Conservation (phyloP, 2,113 vertebrate species). For the Corythoichthys haematopterus region DNA sequence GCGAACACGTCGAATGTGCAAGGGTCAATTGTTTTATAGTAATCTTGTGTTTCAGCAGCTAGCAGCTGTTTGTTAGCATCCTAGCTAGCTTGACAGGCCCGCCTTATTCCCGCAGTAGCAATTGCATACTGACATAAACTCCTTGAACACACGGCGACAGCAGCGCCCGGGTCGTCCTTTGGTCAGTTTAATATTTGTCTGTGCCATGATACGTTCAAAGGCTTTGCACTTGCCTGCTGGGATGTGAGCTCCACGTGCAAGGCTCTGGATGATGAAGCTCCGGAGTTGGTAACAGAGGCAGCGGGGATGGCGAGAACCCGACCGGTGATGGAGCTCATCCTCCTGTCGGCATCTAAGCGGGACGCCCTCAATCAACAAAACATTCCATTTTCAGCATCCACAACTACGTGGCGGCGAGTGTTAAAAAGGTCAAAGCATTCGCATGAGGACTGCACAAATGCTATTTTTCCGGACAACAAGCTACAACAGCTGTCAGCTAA, state of each 20-base stretch:
- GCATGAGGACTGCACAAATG: neutral
- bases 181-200: neutral
- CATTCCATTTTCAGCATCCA: conserved; percentile 36
- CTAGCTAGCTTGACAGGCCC: conserved; percentile 41
- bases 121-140: conserved; percentile 12
- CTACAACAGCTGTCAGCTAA: conserved; percentile 50
- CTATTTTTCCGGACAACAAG: neutral
- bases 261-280: conserved; percentile 77
- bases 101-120: conserved; percentile 22
- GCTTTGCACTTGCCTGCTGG: conserved; percentile 80
- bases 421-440: neutral
- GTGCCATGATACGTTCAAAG: neutral
- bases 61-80: conserved; percentile 40
- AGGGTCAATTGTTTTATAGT: neutral
- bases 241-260: conserved; percentile 90
- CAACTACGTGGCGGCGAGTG: conserved; percentile 6
- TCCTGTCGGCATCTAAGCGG: conserved; percentile 57
- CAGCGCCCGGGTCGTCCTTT: neutral
- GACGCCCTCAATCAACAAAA: conserved; percentile 65
- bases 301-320: conserved; percentile 72
- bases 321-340: conserved; percentile 81
- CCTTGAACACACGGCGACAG: neutral
- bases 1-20: neutral
- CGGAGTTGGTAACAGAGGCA: conserved; percentile 73
- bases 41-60: conserved; percentile 8